Conservation (phyloP, 2,888 invertebrate species). For the Sinopyrophorus schimmeli region DNA sequence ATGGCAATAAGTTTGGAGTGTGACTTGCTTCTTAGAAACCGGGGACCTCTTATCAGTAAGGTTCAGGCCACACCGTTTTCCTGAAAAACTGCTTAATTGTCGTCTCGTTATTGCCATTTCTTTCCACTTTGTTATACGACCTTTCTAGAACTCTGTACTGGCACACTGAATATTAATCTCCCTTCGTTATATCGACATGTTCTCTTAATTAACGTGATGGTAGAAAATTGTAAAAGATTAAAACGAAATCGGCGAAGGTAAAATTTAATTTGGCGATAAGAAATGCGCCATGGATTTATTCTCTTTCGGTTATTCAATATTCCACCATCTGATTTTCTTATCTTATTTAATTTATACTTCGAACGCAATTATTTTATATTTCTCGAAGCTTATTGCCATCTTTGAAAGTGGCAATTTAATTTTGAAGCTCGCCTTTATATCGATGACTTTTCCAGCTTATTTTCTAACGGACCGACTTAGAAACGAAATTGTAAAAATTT, state of each 20-base stretch:
- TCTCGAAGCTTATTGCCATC: slow-evolving; percentile 15
- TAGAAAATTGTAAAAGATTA: slow-evolving; percentile 41
- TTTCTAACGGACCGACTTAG: slow-evolving; percentile 11
- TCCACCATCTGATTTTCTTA: slow-evolving; percentile 22
- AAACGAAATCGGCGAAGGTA: slow-evolving; percentile 41
- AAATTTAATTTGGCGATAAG: slow-evolving; percentile 42
- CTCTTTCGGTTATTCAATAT: slow-evolving; percentile 28
- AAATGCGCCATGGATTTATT: slow-evolving; percentile 29
- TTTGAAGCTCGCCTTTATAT: slow-evolving; percentile 14
- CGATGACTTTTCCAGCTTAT: slow-evolving; percentile 9
- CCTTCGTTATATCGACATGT: slow-evolving; percentile 42
- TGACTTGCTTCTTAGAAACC: slow-evolving; percentile 18
- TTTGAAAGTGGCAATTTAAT: slow-evolving; percentile 19
- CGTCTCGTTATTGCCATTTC: slow-evolving; percentile 29
- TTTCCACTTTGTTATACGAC: slow-evolving; percentile 17
- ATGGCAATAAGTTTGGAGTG: slow-evolving; percentile 25
- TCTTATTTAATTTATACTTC: slow-evolving; percentile 23
- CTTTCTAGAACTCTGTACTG: slow-evolving; percentile 17
- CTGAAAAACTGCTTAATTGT: slow-evolving; percentile 40
- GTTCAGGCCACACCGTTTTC: slow-evolving; percentile 32
- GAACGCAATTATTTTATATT: slow-evolving; percentile 20
- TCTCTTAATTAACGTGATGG: slow-evolving; percentile 42
- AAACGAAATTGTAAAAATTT: too few relatives aligned
- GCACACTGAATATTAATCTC: slow-evolving; percentile 41
- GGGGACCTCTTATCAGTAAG: slow-evolving; percentile 32